phyloP scores from a whole-genome alignment of 2,888 invertebrate genomes.

The Miltochrista miniata region DNA sequence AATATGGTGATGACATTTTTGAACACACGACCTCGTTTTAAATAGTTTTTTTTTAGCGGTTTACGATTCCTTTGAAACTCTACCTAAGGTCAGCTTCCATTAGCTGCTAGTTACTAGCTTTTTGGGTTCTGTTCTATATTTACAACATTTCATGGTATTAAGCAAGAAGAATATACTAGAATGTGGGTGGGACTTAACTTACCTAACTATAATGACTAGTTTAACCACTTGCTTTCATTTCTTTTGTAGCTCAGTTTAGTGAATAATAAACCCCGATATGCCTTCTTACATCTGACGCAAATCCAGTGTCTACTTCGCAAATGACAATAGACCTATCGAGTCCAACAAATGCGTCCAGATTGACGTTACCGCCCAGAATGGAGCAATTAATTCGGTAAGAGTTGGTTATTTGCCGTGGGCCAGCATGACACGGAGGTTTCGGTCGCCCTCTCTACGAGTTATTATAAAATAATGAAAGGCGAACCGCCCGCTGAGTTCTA shows the following conservation, averaged over 20 bases:
- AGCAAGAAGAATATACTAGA: no score
- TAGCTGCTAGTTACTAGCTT: no score
- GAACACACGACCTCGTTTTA: no score
- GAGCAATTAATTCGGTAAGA: slow-evolving; percentile 79
- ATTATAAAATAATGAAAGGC: slow-evolving; percentile 83
- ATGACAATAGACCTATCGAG: slow-evolving; percentile 53
- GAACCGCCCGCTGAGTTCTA: slow-evolving; percentile 79
- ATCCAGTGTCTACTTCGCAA: slow-evolving; percentile 41
- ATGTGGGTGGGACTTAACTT: no score
- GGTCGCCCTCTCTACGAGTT: slow-evolving; percentile 72
- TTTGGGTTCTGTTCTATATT: no score
- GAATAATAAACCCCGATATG: background rate
- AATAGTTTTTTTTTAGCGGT: no score
- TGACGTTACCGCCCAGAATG: slow-evolving; percentile 77
- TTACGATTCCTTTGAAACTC: no score
- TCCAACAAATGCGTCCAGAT: slow-evolving; percentile 36
- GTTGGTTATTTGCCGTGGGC: slow-evolving; percentile 63
- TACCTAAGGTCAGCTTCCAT: no score
- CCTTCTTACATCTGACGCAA: background rate
- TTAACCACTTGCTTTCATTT: no score
- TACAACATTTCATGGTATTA: no score
- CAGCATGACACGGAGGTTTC: slow-evolving; percentile 75
- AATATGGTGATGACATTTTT: no score
- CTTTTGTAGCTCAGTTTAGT: background rate
- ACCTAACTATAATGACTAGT: no score